phyloP scores from a whole-genome alignment of 2,113 vertebrate genomes.

The Oxygymnocypris stewartii region DNA sequence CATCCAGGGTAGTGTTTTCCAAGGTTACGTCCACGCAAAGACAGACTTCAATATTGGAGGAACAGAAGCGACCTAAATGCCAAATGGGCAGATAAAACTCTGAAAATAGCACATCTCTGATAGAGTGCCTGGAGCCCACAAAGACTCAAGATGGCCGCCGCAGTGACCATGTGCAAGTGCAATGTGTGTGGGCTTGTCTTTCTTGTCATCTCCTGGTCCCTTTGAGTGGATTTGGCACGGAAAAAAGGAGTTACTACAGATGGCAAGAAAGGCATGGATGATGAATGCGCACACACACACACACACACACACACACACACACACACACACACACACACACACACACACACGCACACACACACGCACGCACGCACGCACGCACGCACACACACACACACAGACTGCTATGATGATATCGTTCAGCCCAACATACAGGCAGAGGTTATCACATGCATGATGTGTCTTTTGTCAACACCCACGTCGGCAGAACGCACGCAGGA shows the following conservation, averaged over 20 bases:
- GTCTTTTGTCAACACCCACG: conserved; percentile 27
- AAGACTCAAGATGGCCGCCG: conserved; percentile 30
- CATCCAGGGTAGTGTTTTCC: conserved; percentile 2
- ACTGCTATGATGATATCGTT: conserved; percentile 41
- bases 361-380: not conserved
- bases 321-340: conserved; percentile 8
- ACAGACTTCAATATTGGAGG: conserved; percentile 44
- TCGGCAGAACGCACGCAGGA: conserved; percentile 1
- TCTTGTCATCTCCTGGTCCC: conserved; percentile 32
- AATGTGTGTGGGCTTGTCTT: conserved; percentile 42
- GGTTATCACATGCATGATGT: conserved; percentile 1
- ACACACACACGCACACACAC: not conserved
- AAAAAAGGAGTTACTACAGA: conserved; percentile 46
- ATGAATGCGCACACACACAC: conserved; percentile 1
- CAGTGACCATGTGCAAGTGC: conserved; percentile 34
- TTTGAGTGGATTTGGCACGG: conserved; percentile 24
- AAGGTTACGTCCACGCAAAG: conserved; percentile 8
- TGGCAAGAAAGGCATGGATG: conserved; percentile 41
- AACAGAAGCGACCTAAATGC: conserved; percentile 15
- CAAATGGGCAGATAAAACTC: not conserved
- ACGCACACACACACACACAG: not conserved
- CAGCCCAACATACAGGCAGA: conserved; percentile 38
- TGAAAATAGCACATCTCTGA: conserved; percentile 10
- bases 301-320: not conserved
- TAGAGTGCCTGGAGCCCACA: not conserved